Evolutionary conservation across 2,888 invertebrate genomes (phyloP), one percentile per base, ranked within the genome.

Genomic region (Tipula lateralis): DNA sequence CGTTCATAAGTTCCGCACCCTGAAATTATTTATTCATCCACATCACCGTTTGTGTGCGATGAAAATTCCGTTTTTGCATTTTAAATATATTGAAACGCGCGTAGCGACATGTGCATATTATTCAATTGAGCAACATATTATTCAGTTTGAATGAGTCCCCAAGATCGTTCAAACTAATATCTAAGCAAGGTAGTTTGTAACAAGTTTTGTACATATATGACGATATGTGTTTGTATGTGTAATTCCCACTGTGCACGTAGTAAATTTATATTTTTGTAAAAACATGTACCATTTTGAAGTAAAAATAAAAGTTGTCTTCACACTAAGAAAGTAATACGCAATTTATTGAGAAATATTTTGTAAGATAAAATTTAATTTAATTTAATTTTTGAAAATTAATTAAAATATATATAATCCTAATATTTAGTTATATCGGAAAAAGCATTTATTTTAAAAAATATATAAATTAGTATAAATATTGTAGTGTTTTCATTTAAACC

Each of bases 271-370:
- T 66, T 66, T 66, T 66, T 19, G 66, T 66, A 66, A 66, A 66
- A 24, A 66, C 66, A 66, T 66, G 1, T 44, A 44, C 44, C 44
- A 44, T 44, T 44, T 44, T 44, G 44, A 44, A 44, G 44, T 44
- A 44, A 44, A 44, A 44, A 44, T 44, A 44, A 44, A 44, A 44
- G 44, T 44, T 44, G 44, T 44, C n/a, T 66, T 24, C 66, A 66
- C 66, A 66, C 24, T 66, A 24, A 44, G 44, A 66, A 66, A 66
- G 66, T 66, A 66, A 66, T 66, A 66, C 66, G 66, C 66, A 66
- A 66, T 44, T 44, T 44, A 44, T 66, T 66, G 24, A 66, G 66
- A 66, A 66, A 66, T 66, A 66, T 9, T 66, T 66, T 66, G 66
- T 66, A 66, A 66, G 66, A 66, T 66, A 66, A 66, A 66, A 66